Percentiles rank a stretch among this genome's conserved stretches.
These are phyloP conservation scores for Synergus gifuensis DNA, from an alignment of 2,888 invertebrate genomes.

Conservation along the genomic window DNA sequence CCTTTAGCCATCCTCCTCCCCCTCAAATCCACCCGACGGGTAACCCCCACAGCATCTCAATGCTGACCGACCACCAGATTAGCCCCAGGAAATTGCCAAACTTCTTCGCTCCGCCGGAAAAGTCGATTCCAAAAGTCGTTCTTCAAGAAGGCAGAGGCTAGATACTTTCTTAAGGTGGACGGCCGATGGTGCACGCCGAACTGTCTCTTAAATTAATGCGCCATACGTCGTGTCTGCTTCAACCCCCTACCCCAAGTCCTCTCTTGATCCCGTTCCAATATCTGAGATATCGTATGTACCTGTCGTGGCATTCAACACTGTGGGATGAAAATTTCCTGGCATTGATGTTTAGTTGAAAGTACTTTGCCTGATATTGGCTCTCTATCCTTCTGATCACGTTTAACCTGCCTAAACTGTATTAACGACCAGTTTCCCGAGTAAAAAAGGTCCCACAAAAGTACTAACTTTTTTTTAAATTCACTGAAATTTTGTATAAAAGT, in stretches of 20 bases:
- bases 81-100: constrained; percentile 78
- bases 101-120: constrained; percentile 73
- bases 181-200: constrained; percentile 59
- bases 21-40: constrained; percentile 52
- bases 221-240: constrained; percentile 49
- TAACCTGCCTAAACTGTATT: neutral
- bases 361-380: constrained; percentile 25
- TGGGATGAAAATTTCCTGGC: constrained; percentile 17
- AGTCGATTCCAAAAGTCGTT: constrained; percentile 75
- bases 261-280: constrained; percentile 29
- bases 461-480: too few species aligned
- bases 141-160: constrained; percentile 65
- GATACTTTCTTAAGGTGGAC: constrained; percentile 53
- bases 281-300: constrained; percentile 25
- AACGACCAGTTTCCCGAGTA: neutral
- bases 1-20: constrained; percentile 44
- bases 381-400: constrained; percentile 18
- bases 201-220: constrained; percentile 70
- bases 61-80: constrained; percentile 77
- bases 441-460: too few species aligned
- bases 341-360: constrained; percentile 5
- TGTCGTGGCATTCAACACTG: constrained; percentile 27
- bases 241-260: neutral
- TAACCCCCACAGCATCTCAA: constrained; percentile 74
- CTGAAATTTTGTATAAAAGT: too few species aligned